A percentile compares a stretch with the other conserved stretches of the same genome.
These are phyloP conservation scores for Pseudococcus jackbeardsleyi DNA, from an alignment of 2,888 invertebrate species.

Conservation along the genomic window DNA sequence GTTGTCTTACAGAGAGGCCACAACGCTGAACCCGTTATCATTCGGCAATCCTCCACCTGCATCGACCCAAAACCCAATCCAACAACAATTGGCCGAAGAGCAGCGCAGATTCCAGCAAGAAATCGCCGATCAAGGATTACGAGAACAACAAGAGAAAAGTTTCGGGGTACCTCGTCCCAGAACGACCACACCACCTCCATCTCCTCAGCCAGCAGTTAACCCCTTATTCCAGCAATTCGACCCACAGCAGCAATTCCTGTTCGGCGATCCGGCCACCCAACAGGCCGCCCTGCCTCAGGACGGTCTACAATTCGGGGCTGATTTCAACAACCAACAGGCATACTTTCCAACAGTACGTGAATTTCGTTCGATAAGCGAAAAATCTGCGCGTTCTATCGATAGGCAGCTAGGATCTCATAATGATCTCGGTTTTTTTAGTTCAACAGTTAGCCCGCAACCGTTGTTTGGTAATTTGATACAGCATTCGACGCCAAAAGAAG, in stretches of 20 bases:
- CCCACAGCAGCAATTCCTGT: slow-evolving; percentile 1
- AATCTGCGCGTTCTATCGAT: slow-evolving; percentile 53
- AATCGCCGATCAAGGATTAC: slow-evolving; percentile 58
- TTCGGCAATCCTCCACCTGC: slow-evolving; percentile 40
- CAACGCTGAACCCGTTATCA: slow-evolving; percentile 55
- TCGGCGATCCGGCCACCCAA: neutral
- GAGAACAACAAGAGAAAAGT: slow-evolving; percentile 53
- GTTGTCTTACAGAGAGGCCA: slow-evolving; percentile 11
- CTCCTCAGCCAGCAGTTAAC: neutral
- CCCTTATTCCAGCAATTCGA: slow-evolving; percentile 36
- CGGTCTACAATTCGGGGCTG: neutral
- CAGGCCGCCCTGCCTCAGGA: neutral
- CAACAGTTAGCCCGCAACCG: slow-evolving; percentile 43
- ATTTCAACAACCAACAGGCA: neutral
- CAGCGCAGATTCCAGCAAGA: slow-evolving; percentile 63
- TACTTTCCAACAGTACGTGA: slow-evolving; percentile 49
- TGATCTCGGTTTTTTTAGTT: slow-evolving; percentile 43
- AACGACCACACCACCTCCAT: slow-evolving; percentile 42
- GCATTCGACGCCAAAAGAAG: slow-evolving; percentile 43
- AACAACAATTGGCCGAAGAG: slow-evolving; percentile 52
- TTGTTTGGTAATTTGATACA: neutral
- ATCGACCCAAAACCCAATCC: neutral
- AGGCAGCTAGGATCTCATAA: slow-evolving; percentile 48
- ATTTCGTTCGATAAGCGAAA: slow-evolving; percentile 53
- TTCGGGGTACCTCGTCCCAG: slow-evolving; percentile 43